phyloP scores from a whole-genome alignment of 2,797 vertebrate species.

The Zalophus californianus region DNA sequence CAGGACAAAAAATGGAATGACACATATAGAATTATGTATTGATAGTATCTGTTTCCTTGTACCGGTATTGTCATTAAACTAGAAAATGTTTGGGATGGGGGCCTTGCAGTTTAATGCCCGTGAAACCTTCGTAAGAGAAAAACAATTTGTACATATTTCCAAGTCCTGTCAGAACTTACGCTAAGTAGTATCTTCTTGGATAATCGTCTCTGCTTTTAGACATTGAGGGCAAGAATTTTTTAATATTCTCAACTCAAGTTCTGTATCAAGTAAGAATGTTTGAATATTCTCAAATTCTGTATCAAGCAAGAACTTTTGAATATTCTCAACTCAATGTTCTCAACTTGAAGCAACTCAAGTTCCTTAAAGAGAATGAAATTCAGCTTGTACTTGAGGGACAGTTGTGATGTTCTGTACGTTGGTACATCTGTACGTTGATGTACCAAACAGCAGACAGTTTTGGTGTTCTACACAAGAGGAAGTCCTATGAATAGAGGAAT shows the following conservation, averaged over 20 bases:
- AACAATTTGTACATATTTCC: neutral
- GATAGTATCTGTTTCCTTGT: neutral
- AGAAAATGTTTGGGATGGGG: constrained; percentile 22
- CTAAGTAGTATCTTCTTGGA: neutral
- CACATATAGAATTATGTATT: neutral
- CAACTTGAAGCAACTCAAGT: neutral
- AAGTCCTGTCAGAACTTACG: neutral
- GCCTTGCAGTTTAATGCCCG: neutral
- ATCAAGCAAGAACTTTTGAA: neutral
- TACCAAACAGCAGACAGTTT: neutral
- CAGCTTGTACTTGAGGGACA: neutral
- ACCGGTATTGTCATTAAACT: neutral
- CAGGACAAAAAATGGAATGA: neutral
- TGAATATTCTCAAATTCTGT: neutral
- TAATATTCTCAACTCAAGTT: neutral
- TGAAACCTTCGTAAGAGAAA: constrained; percentile 17
- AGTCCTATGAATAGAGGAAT: neutral
- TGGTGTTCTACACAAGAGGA: neutral
- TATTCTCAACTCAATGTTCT: neutral
- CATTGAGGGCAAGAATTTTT: neutral
- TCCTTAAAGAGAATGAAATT: neutral
- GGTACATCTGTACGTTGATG: too few species aligned
- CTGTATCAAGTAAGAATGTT: neutral
- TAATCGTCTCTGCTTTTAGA: neutral
- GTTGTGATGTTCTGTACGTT: neutral